These are phyloP conservation scores for Dasysyrphus tricinctus DNA, from an alignment of 2,888 invertebrate species.

Conservation along the genomic window DNA sequence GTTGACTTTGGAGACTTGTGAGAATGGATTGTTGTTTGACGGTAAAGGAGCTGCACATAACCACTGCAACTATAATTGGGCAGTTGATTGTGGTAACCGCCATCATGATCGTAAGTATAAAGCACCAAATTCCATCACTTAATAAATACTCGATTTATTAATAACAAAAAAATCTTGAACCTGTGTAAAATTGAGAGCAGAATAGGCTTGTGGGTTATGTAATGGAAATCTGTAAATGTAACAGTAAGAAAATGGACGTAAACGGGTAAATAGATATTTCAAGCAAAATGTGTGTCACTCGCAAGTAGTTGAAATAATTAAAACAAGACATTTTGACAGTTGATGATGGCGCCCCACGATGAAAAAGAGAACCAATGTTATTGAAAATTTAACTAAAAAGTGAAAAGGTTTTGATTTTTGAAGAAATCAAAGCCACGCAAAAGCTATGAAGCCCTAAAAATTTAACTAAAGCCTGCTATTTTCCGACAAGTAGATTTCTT, in stretches of 20 bases:
- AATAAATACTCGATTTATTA: not conserved
- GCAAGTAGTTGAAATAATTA: not conserved
- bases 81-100: conserved; percentile 92
- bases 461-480: no score
- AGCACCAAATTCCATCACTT: not conserved
- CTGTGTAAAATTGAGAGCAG: not conserved
- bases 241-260: not conserved
- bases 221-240: not conserved
- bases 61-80: conserved; percentile 98
- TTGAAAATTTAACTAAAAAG: no score
- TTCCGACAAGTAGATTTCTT: no score
- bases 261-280: not conserved
- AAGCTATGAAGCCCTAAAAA: no score
- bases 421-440: no score
- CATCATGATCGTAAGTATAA: conserved; percentile 90
- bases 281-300: not conserved
- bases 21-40: conserved; percentile 95
- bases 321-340: not conserved
- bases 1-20: conserved; percentile 94
- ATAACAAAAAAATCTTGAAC: not conserved
- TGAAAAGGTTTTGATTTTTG: no score
- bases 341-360: not conserved
- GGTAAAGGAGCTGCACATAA: conserved; percentile 95
- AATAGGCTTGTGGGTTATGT: not conserved
- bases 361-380: no score